Evolutionary conservation across 2,888 invertebrate genomes (phyloP), one percentile per base, ranked within the genome.

Genomic region (Embidobia sp.): DNA sequence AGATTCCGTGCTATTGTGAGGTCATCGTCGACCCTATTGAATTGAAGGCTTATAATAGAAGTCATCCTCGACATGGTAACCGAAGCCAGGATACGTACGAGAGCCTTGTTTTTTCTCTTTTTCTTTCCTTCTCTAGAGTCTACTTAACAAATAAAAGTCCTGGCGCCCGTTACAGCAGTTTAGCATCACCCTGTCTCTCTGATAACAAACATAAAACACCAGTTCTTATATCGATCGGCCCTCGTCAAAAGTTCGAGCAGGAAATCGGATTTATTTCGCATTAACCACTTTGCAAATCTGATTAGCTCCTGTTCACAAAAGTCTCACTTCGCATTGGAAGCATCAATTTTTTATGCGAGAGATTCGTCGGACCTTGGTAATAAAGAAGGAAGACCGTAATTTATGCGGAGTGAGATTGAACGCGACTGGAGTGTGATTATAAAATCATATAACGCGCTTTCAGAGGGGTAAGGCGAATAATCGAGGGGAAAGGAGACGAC

Each of bases 1-100:
- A 76, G 80, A 83, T 81, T 76, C 70, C 46, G 53, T 78, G 75
- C 81, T 70, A 83, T 83, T 82, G 81, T 82, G 78, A 81, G 85
- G 82, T 83, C 82, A 84, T 84, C 83, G 82, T 59, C 80, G 79
- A 83, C 82, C 81, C 83, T 80, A 83, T 81, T 80, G 82, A 83
- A 81, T 80, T 79, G 81, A 82, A 80, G 79, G 78, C 79, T 76
- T 69, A 79, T 79, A 70, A 78, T 76, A 76, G 76, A 69, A 83
- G 81, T 84, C 82, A 83, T 84, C 79, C 79, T 66, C 61, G 48
- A 77, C 61, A 80, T 64, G 80, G 83, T 84, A 83, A 84, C 69
- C 37, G 57, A 72, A 77, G 63, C 70, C 27, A 22, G 35, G 59
- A 55, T 66, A 66, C 74, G 74, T 55, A 69, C 46, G 18, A 27